Evolutionary conservation across 2,113 vertebrate species (phyloP), one percentile per base, ranked within the genome.

Genomic region (Corythaeola cristata): DNA sequence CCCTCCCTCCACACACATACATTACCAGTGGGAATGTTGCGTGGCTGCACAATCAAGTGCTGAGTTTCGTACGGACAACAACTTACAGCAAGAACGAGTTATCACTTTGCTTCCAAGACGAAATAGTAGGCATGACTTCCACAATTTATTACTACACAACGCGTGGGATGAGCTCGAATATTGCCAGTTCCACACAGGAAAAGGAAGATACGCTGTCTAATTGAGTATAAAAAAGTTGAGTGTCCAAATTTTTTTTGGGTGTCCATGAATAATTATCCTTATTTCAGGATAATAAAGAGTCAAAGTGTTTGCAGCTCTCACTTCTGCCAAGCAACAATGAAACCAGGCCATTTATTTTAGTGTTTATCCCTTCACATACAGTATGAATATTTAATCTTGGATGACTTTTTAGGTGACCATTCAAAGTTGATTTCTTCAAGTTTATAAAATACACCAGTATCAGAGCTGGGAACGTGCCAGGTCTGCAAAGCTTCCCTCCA

Each of bases 21-120:
- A 96, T 95, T 93, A 71, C 62, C 68, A 82, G 27, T 47, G 88
- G 93, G 96, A 96, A 97, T 95, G 94, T 68, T 93, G 87, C 44
- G 47, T 4, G 86, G 85, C 92, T 92, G 76, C 85, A 93, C 95
- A 88, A 56, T 58, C 81, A 96, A 89, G 58, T 19, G 52, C 56
- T 0, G 24, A 49, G 60, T 45, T 71, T 86, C 12, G 8, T 26
- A 64, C 0, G 1, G 37, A 64, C 66, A 58, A 37, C 52, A 71
- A 41, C 33, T 56, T 85, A 41, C 9, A 64, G 77, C 66, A 66
- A 68, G 62, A 30, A 74, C 44, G 20, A 78, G 68, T 55, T 64
- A 76, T 6, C 2, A 0, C 8, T 80, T 79, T 76, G 45, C 62
- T 63, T 82, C 67, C 33, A 39, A 66, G 82, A 84, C 28, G 37